A percentile compares a stretch with the other conserved stretches of the same genome.
These are phyloP conservation scores for Anoura caudifer DNA, from an alignment of 2,113 vertebrate genomes.

Conservation along the genomic window DNA sequence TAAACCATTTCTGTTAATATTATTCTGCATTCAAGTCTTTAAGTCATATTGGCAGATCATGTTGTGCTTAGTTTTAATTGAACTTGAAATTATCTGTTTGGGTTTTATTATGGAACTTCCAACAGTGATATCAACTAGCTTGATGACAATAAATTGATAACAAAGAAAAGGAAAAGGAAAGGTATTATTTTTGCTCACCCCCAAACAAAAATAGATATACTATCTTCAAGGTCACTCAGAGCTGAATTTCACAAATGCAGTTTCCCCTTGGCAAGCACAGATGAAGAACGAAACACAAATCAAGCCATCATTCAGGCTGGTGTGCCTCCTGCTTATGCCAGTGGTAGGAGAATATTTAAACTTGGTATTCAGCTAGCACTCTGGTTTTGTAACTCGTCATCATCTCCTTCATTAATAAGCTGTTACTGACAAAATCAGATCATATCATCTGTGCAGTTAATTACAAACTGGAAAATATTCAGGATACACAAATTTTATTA, in stretches of 20 bases:
- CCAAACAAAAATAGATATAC: conserved; percentile 24
- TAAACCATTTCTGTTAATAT: neutral
- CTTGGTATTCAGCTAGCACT: conserved; percentile 57
- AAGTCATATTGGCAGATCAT: neutral
- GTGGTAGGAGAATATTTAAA: conserved; percentile 65
- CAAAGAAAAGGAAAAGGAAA: conserved; percentile 32
- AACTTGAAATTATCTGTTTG: conserved; percentile 31
- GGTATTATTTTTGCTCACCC: neutral
- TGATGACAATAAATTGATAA: neutral
- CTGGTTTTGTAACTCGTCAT: conserved; percentile 71
- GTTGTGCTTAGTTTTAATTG: neutral
- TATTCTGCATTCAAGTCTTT: neutral
- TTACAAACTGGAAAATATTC: conserved; percentile 68
- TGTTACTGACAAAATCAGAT: conserved; percentile 81
- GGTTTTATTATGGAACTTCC: neutral
- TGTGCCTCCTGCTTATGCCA: neutral
- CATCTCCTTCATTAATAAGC: conserved; percentile 80
- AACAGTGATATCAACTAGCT: neutral
- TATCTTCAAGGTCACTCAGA: conserved; percentile 62
- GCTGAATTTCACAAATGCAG: neutral
- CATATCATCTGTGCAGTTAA: conserved; percentile 70
- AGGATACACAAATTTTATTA: conserved; percentile 74
- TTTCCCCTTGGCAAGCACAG: neutral
- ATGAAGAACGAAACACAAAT: conserved; percentile 47
- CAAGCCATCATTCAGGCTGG: neutral